Evolutionary conservation across 1,140 invertebrate genomes (phyloP), one percentile per base, ranked within the genome.

Genomic region (Archegozetes longisetosus): DNA sequence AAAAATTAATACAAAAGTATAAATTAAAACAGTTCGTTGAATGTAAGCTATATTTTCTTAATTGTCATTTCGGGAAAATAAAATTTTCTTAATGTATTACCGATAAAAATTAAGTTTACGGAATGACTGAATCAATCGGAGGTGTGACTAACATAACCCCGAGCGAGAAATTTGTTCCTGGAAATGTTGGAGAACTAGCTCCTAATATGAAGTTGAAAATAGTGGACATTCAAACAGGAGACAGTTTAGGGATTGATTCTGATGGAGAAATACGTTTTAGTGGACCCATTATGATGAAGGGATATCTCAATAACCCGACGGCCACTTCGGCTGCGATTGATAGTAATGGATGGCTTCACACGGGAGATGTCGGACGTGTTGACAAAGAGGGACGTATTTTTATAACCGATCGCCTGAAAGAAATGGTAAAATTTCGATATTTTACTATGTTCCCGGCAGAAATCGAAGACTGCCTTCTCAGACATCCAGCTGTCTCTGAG

Each of bases 321-420:
- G 86, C 87, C 74, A 94, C 91, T 1, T 77, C 79, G 28, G 83
- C 89, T 68, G 82, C 84, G 25, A 80, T 95, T 24, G 91, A 95
- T 70, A 76, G 81, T 24, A 80, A 85, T 66, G 90, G n/a, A n/a
- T n/a, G n/a, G n/a, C n/a, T n/a, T n/a, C n/a, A n/a, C n/a, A n/a
- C n/a, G n/a, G n/a, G n/a, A 24, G 68, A 69, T 60, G 46, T 68
- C 14, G 66, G 64, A 4, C 66, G 63, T 48, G 69, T 62, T 56
- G 66, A 67, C 59, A 55, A 66, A 20, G 55, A 66, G 22, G 66
- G 66, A 46, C 62, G 62, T 47, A 29, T 69, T 27, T 69, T 63
- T 58, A 61, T 69, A 1, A 57, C 66, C 14, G 68, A 68, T 25
- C 60, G 67, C 53, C 62, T 66, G 47, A 68, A 66, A 57, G 64